Evolutionary conservation across 2,888 invertebrate genomes (phyloP).

Genomic region (Eumerus sabulonum): DNA sequence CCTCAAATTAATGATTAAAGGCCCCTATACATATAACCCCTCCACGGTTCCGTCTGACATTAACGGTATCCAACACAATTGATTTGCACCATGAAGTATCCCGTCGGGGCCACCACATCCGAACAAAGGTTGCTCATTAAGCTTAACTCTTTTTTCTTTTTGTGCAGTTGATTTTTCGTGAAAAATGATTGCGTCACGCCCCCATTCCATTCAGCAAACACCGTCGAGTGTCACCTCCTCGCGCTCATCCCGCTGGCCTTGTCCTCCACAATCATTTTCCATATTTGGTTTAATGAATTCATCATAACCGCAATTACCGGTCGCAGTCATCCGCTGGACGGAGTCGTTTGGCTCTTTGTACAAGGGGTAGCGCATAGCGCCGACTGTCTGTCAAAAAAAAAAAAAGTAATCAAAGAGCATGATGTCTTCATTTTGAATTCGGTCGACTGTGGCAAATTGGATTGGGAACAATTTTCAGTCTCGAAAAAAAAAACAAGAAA

Average conservation of each 20-base stretch:
- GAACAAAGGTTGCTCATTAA: slow-evolving; percentile 41
- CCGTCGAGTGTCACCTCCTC: background rate
- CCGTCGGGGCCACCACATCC: slow-evolving; percentile 1
- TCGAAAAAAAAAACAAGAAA: slow-evolving; percentile 23
- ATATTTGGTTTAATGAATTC: slow-evolving; percentile 67
- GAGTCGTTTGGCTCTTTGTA: slow-evolving; percentile 9
- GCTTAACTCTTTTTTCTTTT: slow-evolving; percentile 34
- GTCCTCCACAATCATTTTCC: slow-evolving; percentile 51
- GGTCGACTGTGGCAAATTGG: slow-evolving; percentile 66
- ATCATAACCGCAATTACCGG: slow-evolving; percentile 67
- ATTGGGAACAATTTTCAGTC: slow-evolving; percentile 61
- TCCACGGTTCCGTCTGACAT: slow-evolving; percentile 7
- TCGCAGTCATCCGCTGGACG: slow-evolving; percentile 29
- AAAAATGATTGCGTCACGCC: slow-evolving; percentile 60
- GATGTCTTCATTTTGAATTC: slow-evolving; percentile 68
- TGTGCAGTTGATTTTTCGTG: slow-evolving; percentile 15
- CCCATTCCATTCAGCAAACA: slow-evolving; percentile 13
- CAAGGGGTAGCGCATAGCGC: slow-evolving; percentile 34
- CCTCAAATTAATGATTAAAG: slow-evolving; percentile 31
- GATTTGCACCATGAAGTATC: slow-evolving; percentile 41
- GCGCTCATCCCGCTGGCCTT: slow-evolving; percentile 3
- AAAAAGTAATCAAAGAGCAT: slow-evolving; percentile 67
- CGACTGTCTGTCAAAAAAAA: slow-evolving; percentile 26
- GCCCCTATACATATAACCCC: slow-evolving; percentile 1
- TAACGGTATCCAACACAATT: slow-evolving; percentile 34